A percentile compares a stretch with the other conserved stretches of the same genome.
Evolutionary conservation across 2,113 vertebrate genomes (phyloP).

Genomic region (Nyctereutes procyonoides): DNA sequence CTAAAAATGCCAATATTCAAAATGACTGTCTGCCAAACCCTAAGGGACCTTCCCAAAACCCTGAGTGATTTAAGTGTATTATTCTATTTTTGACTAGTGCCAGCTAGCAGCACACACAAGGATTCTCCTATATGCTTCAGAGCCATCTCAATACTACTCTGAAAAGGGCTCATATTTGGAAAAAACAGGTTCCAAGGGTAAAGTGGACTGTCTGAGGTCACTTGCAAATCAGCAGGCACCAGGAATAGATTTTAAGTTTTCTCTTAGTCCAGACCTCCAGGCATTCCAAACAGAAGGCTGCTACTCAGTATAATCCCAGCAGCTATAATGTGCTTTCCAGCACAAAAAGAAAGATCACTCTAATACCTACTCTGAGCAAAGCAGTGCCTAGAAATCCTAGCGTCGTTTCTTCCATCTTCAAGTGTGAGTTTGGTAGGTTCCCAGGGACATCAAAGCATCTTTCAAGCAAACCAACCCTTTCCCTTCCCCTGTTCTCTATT

Average conservation of each 20-base stretch:
- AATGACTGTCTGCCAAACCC: not conserved
- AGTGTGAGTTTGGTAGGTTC: not conserved
- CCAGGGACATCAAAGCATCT: not conserved
- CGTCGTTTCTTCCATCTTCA: not conserved
- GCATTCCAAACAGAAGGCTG: not conserved
- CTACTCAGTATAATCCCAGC: not conserved
- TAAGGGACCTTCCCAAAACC: not conserved
- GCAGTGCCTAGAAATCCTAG: not conserved
- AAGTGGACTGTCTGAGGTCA: not conserved
- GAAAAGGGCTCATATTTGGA: not conserved
- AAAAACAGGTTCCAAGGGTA: not conserved
- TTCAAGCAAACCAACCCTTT: not conserved
- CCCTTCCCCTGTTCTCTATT: not conserved
- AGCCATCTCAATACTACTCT: not conserved
- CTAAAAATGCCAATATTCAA: slow-evolving; percentile 43
- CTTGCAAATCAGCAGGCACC: not conserved
- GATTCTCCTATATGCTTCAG: not conserved
- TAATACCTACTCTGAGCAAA: not conserved
- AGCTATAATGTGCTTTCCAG: not conserved
- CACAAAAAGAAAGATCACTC: not conserved
- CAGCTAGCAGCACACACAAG: not conserved
- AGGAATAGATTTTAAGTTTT: not conserved
- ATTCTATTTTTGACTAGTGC: not conserved
- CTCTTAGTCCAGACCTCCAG: not conserved
- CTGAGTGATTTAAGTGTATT: not conserved